These are phyloP conservation scores for Euproctis similis DNA, from an alignment of 2,888 invertebrate genomes.

Conservation along the genomic window DNA sequence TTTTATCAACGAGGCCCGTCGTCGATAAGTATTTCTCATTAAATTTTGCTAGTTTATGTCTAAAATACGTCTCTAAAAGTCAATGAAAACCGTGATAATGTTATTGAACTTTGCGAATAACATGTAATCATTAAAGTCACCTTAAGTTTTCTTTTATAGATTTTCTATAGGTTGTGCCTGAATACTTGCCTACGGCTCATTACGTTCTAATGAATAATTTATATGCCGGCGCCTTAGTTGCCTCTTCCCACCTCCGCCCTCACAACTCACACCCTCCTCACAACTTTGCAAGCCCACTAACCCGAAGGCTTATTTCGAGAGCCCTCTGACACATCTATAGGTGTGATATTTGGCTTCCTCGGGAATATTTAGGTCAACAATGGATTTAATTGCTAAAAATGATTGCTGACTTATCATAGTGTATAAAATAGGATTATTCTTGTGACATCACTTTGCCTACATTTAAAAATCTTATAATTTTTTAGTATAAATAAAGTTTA, in stretches of 20 bases:
- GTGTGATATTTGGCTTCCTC: slow-evolving; percentile 14
- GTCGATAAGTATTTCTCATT: no score
- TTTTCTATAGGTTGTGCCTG: slow-evolving; percentile 39
- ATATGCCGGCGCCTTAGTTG: slow-evolving; percentile 38
- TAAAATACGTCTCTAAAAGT: no score
- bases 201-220: slow-evolving; percentile 65
- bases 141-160: slow-evolving; percentile 30
- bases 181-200: slow-evolving; percentile 61
- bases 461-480: no score
- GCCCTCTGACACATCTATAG: slow-evolving; percentile 32
- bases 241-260: slow-evolving; percentile 11
- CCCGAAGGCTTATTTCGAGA: slow-evolving; percentile 34
- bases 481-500: no score
- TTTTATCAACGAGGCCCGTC: no score
- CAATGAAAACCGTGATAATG: no score
- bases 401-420: no score
- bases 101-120: no score
- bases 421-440: no score
- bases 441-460: no score
- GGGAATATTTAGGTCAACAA: no score
- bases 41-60: no score
- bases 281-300: slow-evolving; percentile 29
- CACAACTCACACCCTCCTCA: not conserved
- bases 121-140: slow-evolving; percentile 38
- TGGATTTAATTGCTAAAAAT: not conserved